phyloP scores from a whole-genome alignment of 2,113 vertebrate genomes.

The Platysteira castanea region DNA sequence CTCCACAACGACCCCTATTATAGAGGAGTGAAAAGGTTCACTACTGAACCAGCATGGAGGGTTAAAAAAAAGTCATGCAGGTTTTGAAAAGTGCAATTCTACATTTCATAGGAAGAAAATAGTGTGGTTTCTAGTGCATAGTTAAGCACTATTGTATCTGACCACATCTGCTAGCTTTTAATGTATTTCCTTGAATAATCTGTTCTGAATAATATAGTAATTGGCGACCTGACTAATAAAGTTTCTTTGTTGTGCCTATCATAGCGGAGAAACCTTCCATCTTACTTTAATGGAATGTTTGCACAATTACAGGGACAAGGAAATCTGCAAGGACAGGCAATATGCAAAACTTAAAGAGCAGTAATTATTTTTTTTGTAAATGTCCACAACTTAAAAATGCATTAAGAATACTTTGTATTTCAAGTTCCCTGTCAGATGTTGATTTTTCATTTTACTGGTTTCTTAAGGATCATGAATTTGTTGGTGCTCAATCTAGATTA shows the following conservation, averaged over 20 bases:
- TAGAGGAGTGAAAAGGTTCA: not conserved
- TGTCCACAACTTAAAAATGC: conserved; percentile 22
- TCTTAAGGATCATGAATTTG: conserved; percentile 52
- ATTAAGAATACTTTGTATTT: conserved; percentile 2
- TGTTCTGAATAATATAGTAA: conserved; percentile 63
- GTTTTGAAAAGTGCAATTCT: conserved; percentile 29
- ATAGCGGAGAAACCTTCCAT: conserved; percentile 22
- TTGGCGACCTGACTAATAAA: conserved; percentile 70
- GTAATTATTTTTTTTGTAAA: not conserved
- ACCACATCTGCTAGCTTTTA: conserved; percentile 48
- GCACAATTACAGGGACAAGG: conserved; percentile 33
- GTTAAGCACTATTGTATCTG: conserved; percentile 41
- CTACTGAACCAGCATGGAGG: not conserved
- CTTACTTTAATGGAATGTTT: conserved; percentile 9
- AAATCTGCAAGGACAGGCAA: not conserved
- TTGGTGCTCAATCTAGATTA: conserved; percentile 41
- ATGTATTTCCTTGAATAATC: conserved; percentile 67
- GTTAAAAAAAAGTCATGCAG: conserved; percentile 36
- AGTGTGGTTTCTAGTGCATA: not conserved
- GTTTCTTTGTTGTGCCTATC: conserved; percentile 58
- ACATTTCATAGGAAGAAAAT: conserved; percentile 11
- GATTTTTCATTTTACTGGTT: conserved; percentile 49
- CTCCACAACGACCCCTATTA: conserved; percentile 21
- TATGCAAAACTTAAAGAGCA: conserved; percentile 25
- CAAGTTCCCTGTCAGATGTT: not conserved